Percentiles rank a stretch among this genome's conserved stretches.
Conservation (phyloP, 2,113 vertebrate genomes). For the Perca schrenkii region DNA sequence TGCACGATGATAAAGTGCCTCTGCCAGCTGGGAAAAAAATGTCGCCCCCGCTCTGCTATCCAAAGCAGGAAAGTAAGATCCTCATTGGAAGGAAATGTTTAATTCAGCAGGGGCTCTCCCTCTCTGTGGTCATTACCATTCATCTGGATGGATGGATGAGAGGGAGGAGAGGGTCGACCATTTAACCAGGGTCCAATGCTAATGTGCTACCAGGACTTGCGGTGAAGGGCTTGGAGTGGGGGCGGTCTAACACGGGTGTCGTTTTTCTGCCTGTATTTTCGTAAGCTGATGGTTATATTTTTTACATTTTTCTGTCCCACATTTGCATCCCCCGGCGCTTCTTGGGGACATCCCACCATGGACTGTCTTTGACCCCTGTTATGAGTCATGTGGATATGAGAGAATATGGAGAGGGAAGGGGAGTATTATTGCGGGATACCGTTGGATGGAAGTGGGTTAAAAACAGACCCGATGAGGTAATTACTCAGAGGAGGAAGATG, state of each 20-base stretch:
- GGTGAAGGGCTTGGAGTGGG: conserved; percentile 26
- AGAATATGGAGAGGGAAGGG: background rate
- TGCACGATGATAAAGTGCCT: conserved; percentile 76
- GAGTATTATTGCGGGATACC: conserved; percentile 8
- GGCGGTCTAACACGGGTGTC: conserved; percentile 33
- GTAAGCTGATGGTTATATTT: conserved; percentile 48
- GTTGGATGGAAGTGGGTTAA: conserved; percentile 48
- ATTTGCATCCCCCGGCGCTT: background rate
- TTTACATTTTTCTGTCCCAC: background rate
- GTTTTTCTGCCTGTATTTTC: conserved; percentile 60
- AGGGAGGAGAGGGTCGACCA: conserved; percentile 44
- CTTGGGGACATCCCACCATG: background rate
- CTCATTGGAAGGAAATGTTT: conserved; percentile 75
- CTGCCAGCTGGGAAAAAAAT: conserved; percentile 57
- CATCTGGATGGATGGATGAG: conserved; percentile 67
- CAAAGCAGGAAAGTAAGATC: conserved; percentile 62
- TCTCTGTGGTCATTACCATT: conserved; percentile 73
- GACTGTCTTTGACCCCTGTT: conserved; percentile 33
- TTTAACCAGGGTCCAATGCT: conserved; percentile 74
- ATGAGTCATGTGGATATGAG: conserved; percentile 14
- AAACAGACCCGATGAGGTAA: conserved; percentile 70
- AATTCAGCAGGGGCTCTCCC: conserved; percentile 73
- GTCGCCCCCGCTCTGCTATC: conserved; percentile 35
- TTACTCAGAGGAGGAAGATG: conserved; percentile 52
- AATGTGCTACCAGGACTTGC: conserved; percentile 72